Conservation (phyloP, 92 coral and sea anemone species). For the Plumapathes pennacea region DNA sequence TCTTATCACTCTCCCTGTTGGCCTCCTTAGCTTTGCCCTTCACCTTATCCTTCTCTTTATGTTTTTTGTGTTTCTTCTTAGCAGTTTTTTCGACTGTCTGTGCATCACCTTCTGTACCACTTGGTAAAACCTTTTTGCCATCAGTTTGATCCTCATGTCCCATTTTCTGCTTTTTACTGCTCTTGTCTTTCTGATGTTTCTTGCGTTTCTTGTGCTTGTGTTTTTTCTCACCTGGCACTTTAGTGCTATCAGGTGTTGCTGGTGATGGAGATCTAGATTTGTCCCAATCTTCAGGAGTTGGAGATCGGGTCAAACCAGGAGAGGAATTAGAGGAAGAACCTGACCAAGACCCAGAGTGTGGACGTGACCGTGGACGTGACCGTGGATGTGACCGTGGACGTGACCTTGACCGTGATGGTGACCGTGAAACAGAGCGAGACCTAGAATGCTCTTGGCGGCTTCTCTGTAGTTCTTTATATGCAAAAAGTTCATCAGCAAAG, state of each 20-base stretch:
- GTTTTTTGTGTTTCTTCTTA: conserved; percentile 54
- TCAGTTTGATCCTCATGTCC: conserved; percentile 19
- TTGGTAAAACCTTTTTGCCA: conserved; percentile 12
- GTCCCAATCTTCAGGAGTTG: conserved; percentile 99
- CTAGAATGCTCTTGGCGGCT: conserved; percentile 60
- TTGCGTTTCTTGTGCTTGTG: conserved; percentile 78
- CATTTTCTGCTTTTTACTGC: conserved; percentile 68
- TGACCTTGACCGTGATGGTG: conserved; percentile 75
- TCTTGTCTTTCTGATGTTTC: conserved; percentile 79
- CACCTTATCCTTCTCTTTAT: conserved; percentile 30
- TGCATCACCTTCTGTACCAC: conserved; percentile 12
- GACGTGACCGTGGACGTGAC: conserved; percentile 65
- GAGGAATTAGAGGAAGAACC: conserved; percentile 81
- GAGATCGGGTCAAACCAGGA: conserved; percentile 72
- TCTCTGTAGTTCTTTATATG: conserved; percentile 72
- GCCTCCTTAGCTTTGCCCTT: conserved; percentile 6
- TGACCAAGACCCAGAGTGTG: conserved; percentile 69
- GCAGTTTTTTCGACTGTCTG: conserved; percentile 31
- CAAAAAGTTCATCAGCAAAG: conserved; percentile 83
- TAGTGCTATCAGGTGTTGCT: conserved; percentile 36
- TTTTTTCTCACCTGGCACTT: conserved; percentile 46
- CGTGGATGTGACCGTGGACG: conserved; percentile 69
- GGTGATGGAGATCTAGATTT: conserved; percentile 85
- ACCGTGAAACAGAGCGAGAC: conserved; percentile 50
- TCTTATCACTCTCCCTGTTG: conserved; percentile 3